Percentiles rank a stretch among this genome's conserved stretches.
phyloP scores from a whole-genome alignment of 2,113 vertebrate species.

The Cyanoramphus novaezelandiae region DNA sequence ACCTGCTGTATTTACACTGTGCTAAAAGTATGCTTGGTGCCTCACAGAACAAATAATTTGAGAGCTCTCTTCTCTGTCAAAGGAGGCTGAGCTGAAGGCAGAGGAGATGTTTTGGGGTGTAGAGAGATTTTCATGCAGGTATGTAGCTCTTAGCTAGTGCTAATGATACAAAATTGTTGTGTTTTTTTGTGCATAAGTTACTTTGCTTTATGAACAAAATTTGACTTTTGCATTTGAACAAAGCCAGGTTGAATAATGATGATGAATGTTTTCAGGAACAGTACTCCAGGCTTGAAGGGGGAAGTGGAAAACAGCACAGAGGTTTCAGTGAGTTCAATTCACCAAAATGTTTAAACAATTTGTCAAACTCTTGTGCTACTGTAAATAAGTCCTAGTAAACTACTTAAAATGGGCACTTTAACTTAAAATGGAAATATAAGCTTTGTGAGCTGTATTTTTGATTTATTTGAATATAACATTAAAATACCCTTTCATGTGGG shows the following conservation, averaged over 20 bases:
- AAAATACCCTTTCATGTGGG: conserved; percentile 50
- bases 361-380: not conserved
- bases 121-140: not conserved
- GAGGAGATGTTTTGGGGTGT: not conserved
- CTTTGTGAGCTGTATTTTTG: not conserved
- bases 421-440: not conserved
- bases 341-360: conserved; percentile 10
- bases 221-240: not conserved
- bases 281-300: not conserved
- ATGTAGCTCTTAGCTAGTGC: not conserved
- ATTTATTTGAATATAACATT: conserved; percentile 34
- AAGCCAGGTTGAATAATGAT: conserved; percentile 1
- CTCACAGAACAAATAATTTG: not conserved
- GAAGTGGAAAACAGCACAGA: conserved; percentile 13
- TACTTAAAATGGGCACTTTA: not conserved
- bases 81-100: not conserved
- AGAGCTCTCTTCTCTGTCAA: not conserved
- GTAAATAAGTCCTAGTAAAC: not conserved
- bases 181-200: not conserved
- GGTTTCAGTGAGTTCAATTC: not conserved
- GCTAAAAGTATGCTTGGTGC: not conserved
- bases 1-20: conserved; percentile 1
- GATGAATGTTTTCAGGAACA: conserved; percentile 43
- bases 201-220: not conserved
- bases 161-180: not conserved